Evolutionary conservation across 1,140 invertebrate species (phyloP), one percentile per base, ranked within the genome.

Genomic region (Polyergus mexicanus): DNA sequence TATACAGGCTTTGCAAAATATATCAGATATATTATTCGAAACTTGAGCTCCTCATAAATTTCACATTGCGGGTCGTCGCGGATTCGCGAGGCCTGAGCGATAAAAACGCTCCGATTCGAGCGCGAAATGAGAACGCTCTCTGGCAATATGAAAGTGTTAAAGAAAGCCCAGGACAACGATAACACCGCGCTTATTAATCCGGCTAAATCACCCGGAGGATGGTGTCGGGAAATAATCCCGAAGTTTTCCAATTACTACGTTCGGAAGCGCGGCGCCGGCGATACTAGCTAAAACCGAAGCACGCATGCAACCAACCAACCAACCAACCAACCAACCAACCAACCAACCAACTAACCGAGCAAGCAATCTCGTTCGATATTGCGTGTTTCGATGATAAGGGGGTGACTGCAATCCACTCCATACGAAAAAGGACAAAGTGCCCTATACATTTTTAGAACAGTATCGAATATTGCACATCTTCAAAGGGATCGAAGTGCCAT

Each of bases 211-310:
- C 60, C 54, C 66, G 68, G 11, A 25, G 54, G 68, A 16, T 13
- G 41, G 13, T 19, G 76, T 32, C 38, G 54, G 78, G 44, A 71
- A 83, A 83, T 83, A 83, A 83, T 83, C 54, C 68, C 68, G 54
- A 83, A 83, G 78, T 83, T 83, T 83, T 84, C 81, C 81, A 84
- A 76, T 76, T 75, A 84, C 81, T 60, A 84, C 56, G 68, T 51
- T 75, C 81, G 62, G 32, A 28, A 72, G 44, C 81, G 22, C 47
- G 32, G 44, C 13, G 47, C 19, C 54, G 51, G 4, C 60, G 60
- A 65, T 68, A 41, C 22, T 11, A 25, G 28, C 32, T 51, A 44
- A 85, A 77, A 85, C 35, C 72, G 62, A 63, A 32, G 28, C 51
- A 84, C 76, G 77, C 84, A 51, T 69, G 76, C 84, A 80, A 81